Conservation (phyloP, 2,797 vertebrate genomes). For the Notolepis coatsorum region DNA sequence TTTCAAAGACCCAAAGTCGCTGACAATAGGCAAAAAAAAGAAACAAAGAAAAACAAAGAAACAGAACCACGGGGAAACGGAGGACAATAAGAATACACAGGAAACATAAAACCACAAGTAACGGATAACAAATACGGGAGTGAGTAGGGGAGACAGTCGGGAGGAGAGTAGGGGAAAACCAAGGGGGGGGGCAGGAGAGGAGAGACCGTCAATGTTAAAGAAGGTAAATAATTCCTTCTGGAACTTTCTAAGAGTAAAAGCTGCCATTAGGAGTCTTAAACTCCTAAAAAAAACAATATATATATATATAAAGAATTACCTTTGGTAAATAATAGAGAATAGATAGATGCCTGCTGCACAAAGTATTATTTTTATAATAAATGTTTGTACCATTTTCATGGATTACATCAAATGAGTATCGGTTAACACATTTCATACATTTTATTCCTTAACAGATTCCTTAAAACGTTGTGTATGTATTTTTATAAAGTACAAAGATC, state of each 20-base stretch:
- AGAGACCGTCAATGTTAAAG: constrained; percentile 20
- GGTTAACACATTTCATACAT: background rate
- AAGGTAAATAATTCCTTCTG: constrained; percentile 34
- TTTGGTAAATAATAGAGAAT: constrained; percentile 17
- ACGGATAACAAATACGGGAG: no score
- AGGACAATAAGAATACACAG: no score
- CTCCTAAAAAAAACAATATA: constrained; percentile 13
- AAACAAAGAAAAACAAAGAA: no score
- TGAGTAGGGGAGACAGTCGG: no score
- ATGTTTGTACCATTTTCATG: constrained; percentile 10
- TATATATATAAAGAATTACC: constrained; percentile 48
- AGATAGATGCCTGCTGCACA: background rate
- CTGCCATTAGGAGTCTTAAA: constrained; percentile 2
- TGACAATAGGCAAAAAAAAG: no score
- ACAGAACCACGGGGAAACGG: no score
- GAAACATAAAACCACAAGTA: no score
- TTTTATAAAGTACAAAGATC: no score
- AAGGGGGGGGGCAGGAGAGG: background rate
- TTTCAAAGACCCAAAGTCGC: no score
- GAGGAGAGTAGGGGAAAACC: background rate
- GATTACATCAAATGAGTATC: constrained; percentile 12
- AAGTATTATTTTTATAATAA: background rate
- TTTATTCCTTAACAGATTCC: background rate
- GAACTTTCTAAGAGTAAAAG: constrained; percentile 24
- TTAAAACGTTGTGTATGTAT: constrained; percentile 23